Evolutionary conservation across 2,113 vertebrate species (phyloP).

Genomic region (Coracopsis vasa): DNA sequence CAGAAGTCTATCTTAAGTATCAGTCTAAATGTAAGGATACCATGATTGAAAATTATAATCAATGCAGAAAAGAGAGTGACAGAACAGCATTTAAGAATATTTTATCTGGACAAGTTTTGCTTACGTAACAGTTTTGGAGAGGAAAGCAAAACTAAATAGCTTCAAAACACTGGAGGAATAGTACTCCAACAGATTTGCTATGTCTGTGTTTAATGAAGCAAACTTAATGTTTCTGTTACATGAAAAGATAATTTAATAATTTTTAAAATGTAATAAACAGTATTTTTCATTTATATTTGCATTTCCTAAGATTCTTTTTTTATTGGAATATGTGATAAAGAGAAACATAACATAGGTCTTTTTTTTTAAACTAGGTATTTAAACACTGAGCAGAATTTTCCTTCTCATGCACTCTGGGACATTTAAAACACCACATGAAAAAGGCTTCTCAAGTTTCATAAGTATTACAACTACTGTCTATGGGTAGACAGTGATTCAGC

Average conservation of each 20-base stretch:
- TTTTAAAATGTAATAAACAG: neutral
- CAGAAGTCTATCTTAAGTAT: neutral
- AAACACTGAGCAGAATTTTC: neutral
- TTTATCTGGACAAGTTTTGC: neutral
- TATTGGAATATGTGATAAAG: neutral
- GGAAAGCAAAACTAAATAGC: neutral
- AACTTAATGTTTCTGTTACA: neutral
- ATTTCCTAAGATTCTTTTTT: neutral
- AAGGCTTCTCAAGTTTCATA: slow-evolving; percentile 2
- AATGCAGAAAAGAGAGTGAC: neutral
- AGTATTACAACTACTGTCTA: neutral
- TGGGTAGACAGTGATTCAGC: slow-evolving; percentile 23
- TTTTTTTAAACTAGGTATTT: neutral
- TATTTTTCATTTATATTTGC: neutral
- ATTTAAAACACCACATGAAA: slow-evolving; percentile 46
- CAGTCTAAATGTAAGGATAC: neutral
- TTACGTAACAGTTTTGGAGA: neutral
- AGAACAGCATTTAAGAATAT: neutral
- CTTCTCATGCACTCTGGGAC: neutral
- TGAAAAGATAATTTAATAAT: rapidly evolving
- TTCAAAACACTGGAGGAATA: neutral
- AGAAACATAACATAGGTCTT: neutral
- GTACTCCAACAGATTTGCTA: neutral
- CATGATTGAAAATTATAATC: neutral
- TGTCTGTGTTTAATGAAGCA: neutral